phyloP scores from a whole-genome alignment of 2,113 vertebrate genomes.

The Phylloscopus whistleri region DNA sequence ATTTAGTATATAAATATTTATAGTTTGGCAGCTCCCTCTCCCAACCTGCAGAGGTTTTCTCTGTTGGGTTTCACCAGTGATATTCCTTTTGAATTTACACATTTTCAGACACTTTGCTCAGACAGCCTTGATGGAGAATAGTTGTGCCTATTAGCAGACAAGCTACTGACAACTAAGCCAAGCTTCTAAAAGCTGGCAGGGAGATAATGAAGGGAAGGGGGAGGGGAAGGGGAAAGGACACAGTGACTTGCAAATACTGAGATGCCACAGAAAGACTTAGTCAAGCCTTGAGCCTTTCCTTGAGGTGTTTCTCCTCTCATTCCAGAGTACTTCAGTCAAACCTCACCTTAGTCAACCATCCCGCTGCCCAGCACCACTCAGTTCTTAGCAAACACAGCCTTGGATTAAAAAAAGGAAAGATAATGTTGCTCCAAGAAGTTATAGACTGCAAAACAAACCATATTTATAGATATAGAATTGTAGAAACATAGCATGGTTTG shows the following conservation, averaged over 20 bases:
- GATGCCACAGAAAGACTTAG: not conserved
- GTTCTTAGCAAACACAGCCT: not conserved
- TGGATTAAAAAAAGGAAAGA: not conserved
- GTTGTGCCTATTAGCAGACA: slow-evolving; percentile 48
- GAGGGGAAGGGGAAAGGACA: not conserved
- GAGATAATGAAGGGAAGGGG: not conserved
- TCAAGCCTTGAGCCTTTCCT: not conserved
- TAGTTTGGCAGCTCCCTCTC: not conserved
- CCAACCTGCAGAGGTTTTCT: not conserved
- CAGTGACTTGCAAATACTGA: not conserved
- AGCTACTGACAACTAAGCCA: slow-evolving; percentile 34
- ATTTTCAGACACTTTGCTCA: slow-evolving; percentile 32
- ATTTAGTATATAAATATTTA: slow-evolving; percentile 20
- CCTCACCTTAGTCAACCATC: not conserved
- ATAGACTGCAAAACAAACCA: not conserved
- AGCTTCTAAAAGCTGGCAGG: slow-evolving; percentile 47
- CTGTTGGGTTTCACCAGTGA: not conserved
- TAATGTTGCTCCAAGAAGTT: not conserved
- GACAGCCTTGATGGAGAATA: slow-evolving; percentile 23
- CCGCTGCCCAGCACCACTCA: not conserved
- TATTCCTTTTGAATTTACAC: slow-evolving; percentile 2
- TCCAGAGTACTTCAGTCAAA: not conserved
- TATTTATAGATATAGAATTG: not conserved
- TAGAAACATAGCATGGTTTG: not conserved
- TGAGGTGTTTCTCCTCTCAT: not conserved